Conservation (phyloP, 1,140 invertebrate genomes). For the Pissodes strobi region DNA sequence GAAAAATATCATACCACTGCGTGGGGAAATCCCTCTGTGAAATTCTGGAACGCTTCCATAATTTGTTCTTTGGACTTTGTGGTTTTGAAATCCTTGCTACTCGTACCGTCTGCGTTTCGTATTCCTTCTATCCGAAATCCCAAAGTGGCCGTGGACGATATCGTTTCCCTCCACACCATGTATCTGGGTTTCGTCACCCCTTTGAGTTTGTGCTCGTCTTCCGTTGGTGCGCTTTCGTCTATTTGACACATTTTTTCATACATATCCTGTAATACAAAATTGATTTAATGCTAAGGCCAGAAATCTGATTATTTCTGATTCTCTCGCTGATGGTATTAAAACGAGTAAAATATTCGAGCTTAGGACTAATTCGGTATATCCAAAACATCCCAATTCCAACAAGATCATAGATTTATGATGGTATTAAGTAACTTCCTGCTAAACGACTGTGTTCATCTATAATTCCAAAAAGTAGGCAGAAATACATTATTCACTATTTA, state of each 20-base stretch:
- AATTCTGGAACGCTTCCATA: slow-evolving; percentile 78
- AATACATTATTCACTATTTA: too few species aligned
- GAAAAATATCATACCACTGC: slow-evolving; percentile 67
- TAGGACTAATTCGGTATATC: too few species aligned
- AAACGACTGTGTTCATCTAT: too few species aligned
- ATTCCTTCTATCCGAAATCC: slow-evolving; percentile 97
- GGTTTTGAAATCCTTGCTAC: slow-evolving; percentile 96
- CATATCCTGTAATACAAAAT: slow-evolving; percentile 75
- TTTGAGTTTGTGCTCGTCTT: slow-evolving; percentile 85
- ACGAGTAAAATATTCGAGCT: too few species aligned
- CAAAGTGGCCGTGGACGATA: slow-evolving; percentile 91
- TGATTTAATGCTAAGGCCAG: too few species aligned
- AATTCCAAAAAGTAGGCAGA: too few species aligned
- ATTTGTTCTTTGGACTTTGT: slow-evolving; percentile 85
- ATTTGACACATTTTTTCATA: slow-evolving; percentile 98
- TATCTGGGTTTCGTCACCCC: slow-evolving; percentile 95
- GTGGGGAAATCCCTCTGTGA: slow-evolving; percentile 78
- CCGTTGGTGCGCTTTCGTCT: slow-evolving; percentile 85
- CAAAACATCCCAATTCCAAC: too few species aligned
- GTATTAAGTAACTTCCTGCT: too few species aligned
- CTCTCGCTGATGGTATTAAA: too few species aligned
- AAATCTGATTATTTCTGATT: too few species aligned
- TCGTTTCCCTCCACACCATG: slow-evolving; percentile 97
- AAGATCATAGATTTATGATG: too few species aligned
- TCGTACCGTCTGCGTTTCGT: slow-evolving; percentile 83